Base-by-base conservation (phyloP, 2,888 invertebrate species). In the Tinea semifulvella region DNA sequence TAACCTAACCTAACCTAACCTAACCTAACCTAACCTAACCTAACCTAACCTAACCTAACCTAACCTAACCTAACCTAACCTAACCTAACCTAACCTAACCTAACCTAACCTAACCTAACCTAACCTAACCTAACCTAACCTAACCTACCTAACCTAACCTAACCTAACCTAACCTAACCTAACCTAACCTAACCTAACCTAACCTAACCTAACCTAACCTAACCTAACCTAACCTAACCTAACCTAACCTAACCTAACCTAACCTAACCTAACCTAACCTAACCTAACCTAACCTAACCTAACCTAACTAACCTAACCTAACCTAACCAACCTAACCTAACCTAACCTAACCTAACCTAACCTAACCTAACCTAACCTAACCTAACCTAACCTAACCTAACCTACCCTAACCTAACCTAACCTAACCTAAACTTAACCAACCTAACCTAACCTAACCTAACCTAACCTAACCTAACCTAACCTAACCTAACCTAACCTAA, bases 381-480 rank as follows among this genome's bases (percentile, higher is more conserved):
- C 48, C 48, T 50, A 44, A 49, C 48, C 48, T 50, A 44, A 49
- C 48, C 48, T 50, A 44, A 49, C 48, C 48, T 50, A 44, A 49
- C 48, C 48, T 50, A 44, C 47, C 48, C 48, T 50, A 44, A 49
- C 48, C 48, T 50, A 44, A 49, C 48, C 48, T 50, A 44, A 49
- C 48, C 48, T 50, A 44, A 49, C 48, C 48, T 50, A 44, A 49
- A 49, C 48, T 47, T 26, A 49, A 49, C 48, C 47, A 39, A 49
- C 48, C 48, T 50, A 39, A 49, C 48, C 48, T 47, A 26, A 47
- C 49, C 48, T 47, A 27, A 49, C 49, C 48, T 47, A 28, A 49
- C 49, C 48, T 47, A 26, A 43, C 43, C 26, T 27, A 25, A 42
- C 42, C 42, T 14, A n/a, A 43, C 11, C 43, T 17, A 17, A 43